phyloP scores from a whole-genome alignment of 2,113 vertebrate species.

The Platichthys flesus region DNA sequence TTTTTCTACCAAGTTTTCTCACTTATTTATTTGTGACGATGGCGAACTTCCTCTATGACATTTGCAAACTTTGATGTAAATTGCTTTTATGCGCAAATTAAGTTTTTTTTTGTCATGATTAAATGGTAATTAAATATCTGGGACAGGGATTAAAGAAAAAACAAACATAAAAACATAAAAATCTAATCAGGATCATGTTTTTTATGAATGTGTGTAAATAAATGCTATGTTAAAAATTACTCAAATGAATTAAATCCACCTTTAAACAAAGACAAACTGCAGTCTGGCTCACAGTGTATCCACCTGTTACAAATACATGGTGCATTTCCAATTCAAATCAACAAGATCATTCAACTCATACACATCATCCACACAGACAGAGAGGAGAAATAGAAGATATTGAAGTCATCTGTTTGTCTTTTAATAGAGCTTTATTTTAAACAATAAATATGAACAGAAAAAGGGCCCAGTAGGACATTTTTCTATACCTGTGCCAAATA shows the following conservation, averaged over 20 bases:
- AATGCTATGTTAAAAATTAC: background rate
- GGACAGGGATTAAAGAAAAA: background rate
- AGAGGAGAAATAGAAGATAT: background rate
- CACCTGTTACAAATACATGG: background rate
- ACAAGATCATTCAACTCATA: background rate
- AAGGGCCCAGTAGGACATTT: too few species aligned
- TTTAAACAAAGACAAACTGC: background rate
- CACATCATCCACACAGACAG: background rate
- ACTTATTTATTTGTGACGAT: conserved; percentile 64
- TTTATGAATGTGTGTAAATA: conserved; percentile 19
- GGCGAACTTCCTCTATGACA: background rate
- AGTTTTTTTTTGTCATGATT: background rate
- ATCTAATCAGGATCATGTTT: background rate
- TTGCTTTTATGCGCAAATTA: conserved; percentile 13
- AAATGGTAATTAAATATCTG: conserved; percentile 2
- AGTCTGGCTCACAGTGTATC: background rate
- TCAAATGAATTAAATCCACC: background rate
- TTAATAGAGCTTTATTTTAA: too few species aligned
- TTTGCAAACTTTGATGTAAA: conserved; percentile 27
- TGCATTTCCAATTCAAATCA: background rate
- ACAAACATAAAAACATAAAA: too few species aligned
- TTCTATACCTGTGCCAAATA: too few species aligned
- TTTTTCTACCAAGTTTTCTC: conserved; percentile 31
- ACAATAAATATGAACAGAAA: too few species aligned
- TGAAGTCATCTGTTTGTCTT: too few species aligned